Evolutionary conservation across 2,888 invertebrate species (phyloP), one percentile per base, ranked within the genome.

Genomic region (Notodonta dromedarius): DNA sequence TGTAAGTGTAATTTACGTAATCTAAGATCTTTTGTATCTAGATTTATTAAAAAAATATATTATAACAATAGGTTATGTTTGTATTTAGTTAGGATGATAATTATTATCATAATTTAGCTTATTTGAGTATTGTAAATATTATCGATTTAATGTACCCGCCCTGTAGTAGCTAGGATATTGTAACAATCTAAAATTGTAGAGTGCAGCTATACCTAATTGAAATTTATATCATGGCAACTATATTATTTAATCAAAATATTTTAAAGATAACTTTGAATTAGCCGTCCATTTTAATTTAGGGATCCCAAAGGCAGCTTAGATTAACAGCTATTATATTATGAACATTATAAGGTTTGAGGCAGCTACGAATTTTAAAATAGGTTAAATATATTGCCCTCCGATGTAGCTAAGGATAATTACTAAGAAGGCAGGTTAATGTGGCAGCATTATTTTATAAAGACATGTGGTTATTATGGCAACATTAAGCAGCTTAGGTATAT

Each of bases 91-190:
- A 42, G 9, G 11, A 42, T 11, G 4, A 42, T 11, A 42, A 11
- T 42, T 42, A 11, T 9, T 9, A 42, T 7, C 4, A 12, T 4
- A 11, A 42, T 42, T 42, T 46, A 54, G 59, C 24, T 62, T 59
- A 53, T 24, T 24, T 44, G 48, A 61, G 61, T 50, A 61, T 60
- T 69, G 64, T 70, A 62, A 55, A 65, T 67, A 76, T 1, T 64
- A 54, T 60, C 12, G 1, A 61, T 40, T 44, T 35, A 57, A 58
- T 54, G 58, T 77, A 77, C 82, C 82, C 81, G 6, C 82, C 69
- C 46, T 68, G 73, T 66, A 68, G 84, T 80, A 83, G 83, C 83
- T 82, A 76, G 12, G 40, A 57, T 56, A 58, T 58, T 58, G 42
- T 32, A 60, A 59, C 4, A 16, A 9, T 44, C 48, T 39, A 14